Evolutionary conservation across 2,888 invertebrate species (phyloP).

Genomic region (Drosophila imparisetae): DNA sequence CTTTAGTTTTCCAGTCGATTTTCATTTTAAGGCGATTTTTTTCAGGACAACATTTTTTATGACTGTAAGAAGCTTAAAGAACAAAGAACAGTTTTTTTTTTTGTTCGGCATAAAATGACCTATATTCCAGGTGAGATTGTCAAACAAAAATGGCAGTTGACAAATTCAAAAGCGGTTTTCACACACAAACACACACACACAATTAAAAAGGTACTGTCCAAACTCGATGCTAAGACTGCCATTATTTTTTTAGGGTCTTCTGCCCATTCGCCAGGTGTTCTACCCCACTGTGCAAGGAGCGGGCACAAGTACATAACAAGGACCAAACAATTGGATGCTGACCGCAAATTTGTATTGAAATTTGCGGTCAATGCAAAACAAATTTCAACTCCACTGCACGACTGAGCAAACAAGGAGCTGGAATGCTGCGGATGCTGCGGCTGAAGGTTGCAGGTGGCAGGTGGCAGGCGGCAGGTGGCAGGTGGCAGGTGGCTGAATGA

Average conservation of each 20-base stretch:
- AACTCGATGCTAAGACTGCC: neutral
- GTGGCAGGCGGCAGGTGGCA: neutral
- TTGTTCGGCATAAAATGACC: neutral
- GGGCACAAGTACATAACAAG: neutral
- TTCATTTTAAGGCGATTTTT: neutral
- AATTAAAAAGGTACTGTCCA: neutral
- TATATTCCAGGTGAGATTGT: neutral
- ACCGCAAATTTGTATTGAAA: conserved; percentile 77
- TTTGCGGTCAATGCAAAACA: conserved; percentile 78
- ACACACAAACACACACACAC: neutral
- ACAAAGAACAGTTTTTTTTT: neutral
- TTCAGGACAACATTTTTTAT: neutral
- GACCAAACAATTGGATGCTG: conserved; percentile 55
- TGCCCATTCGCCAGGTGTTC: neutral
- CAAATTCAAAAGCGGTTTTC: neutral
- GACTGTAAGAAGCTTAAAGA: neutral
- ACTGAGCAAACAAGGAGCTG: conserved; percentile 49
- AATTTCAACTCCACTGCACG: conserved; percentile 69
- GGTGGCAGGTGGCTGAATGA: neutral
- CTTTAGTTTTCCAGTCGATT: neutral
- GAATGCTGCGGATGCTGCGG: neutral
- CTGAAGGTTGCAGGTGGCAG: neutral
- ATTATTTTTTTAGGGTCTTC: neutral
- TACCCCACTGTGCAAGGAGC: conserved; percentile 32
- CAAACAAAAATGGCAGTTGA: neutral